These are phyloP conservation scores for Alosa sapidissima DNA, from an alignment of 2,797 vertebrate genomes.

Conservation along the genomic window DNA sequence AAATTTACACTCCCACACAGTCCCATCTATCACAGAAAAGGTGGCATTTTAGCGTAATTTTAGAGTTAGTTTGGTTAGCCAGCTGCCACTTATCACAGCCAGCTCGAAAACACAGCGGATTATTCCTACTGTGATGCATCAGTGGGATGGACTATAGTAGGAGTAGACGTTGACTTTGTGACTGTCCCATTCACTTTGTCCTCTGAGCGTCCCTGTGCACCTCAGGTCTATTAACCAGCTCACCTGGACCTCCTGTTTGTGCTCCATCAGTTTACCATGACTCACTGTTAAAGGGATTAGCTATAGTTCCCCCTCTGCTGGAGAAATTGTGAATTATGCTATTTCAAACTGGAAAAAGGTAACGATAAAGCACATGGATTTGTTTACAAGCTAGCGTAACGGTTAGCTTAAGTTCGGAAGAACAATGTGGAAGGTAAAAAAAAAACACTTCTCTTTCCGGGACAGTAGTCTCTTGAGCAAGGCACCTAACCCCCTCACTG, in stretches of 20 bases:
- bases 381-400: no score
- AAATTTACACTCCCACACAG: neutral
- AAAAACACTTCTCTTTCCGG: no score
- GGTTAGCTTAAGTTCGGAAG: no score
- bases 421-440: no score
- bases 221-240: neutral
- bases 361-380: no score
- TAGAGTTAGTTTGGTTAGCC: neutral
- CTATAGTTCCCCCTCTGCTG: no score
- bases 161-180: neutral
- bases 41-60: neutral
- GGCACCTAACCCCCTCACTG: no score
- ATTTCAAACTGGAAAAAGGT: no score
- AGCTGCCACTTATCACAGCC: slow-evolving; percentile 10
- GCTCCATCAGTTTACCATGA: no score
- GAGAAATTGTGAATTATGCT: no score
- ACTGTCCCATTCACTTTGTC: neutral
- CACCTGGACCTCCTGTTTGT: neutral
- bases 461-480: no score
- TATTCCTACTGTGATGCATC: neutral
- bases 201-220: neutral
- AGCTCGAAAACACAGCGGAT: neutral
- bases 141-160: neutral
- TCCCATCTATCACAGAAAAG: neutral
- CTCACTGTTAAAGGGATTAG: no score